phyloP scores from a whole-genome alignment of 2,797 vertebrate species.

The Prionace glauca region DNA sequence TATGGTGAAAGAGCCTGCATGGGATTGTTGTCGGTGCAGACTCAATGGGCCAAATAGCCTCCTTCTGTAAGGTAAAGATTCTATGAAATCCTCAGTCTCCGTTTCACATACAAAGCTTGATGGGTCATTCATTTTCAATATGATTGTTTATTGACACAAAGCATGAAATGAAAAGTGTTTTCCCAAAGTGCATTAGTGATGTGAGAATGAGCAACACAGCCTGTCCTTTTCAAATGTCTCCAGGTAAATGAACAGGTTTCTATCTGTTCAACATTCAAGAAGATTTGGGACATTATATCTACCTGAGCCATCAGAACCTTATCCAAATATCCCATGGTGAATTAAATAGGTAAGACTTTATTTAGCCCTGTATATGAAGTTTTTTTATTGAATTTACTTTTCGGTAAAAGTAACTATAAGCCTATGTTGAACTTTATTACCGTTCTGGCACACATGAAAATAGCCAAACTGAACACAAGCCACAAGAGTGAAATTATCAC shows the following conservation, averaged over 20 bases:
- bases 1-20: too few relatives aligned
- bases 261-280: too few relatives aligned
- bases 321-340: background rate
- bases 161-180: background rate
- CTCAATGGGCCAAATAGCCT: too few relatives aligned
- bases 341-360: constrained; percentile 1
- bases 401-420: background rate
- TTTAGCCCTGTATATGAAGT: too few relatives aligned
- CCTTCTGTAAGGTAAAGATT: too few relatives aligned
- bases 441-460: background rate
- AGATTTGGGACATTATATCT: background rate
- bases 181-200: background rate
- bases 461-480: background rate
- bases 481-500: background rate
- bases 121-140: background rate
- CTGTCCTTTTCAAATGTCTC: background rate
- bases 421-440: background rate
- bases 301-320: background rate
- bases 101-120: background rate
- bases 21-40: too few relatives aligned
- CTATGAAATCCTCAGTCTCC: background rate
- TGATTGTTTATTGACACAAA: background rate
- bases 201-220: background rate
- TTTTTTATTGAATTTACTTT: background rate
- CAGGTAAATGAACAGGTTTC: too few relatives aligned